Percentiles rank a stretch among this genome's conserved stretches.
Conservation (phyloP, 2,797 vertebrate genomes). For the Carapus acus region DNA sequence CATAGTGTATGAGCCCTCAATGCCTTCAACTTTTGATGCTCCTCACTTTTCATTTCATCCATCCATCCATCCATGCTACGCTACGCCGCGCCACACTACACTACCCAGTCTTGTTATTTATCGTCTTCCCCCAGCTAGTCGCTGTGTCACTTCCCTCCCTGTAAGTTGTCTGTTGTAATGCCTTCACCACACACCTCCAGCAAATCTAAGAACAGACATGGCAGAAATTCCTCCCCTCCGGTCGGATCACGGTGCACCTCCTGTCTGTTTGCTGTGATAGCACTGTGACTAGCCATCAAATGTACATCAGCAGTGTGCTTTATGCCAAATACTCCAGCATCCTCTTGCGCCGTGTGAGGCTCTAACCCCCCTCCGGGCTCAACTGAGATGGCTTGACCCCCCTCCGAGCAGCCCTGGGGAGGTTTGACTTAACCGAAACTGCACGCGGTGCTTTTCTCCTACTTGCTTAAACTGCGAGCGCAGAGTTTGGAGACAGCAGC, state of each 20-base stretch:
- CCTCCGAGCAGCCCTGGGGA: slow-evolving; percentile 31
- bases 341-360: slow-evolving; percentile 7
- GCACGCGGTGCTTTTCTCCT: slow-evolving; percentile 6
- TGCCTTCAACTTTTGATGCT: too few relatives aligned
- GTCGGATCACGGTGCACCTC: slow-evolving; percentile 21
- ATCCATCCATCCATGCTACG: too few relatives aligned
- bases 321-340: neutral
- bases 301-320: slow-evolving; percentile 16
- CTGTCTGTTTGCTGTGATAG: slow-evolving; percentile 17
- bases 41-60: too few relatives aligned
- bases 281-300: slow-evolving; percentile 22
- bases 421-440: slow-evolving; percentile 38
- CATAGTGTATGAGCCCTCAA: too few relatives aligned
- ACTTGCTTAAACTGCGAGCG: slow-evolving; percentile 21
- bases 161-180: neutral
- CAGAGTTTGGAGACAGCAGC: slow-evolving; percentile 2
- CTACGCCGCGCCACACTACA: too few relatives aligned
- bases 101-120: too few relatives aligned
- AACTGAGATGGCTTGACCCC: slow-evolving; percentile 25
- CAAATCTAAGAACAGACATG: slow-evolving; percentile 26
- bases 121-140: too few relatives aligned
- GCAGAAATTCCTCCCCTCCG: slow-evolving; percentile 19
- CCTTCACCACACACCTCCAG: neutral
- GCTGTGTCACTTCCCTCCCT: neutral
- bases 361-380: slow-evolving; percentile 11